Conservation (phyloP, 2,888 invertebrate genomes). For the Ormyrus nitidulus region DNA sequence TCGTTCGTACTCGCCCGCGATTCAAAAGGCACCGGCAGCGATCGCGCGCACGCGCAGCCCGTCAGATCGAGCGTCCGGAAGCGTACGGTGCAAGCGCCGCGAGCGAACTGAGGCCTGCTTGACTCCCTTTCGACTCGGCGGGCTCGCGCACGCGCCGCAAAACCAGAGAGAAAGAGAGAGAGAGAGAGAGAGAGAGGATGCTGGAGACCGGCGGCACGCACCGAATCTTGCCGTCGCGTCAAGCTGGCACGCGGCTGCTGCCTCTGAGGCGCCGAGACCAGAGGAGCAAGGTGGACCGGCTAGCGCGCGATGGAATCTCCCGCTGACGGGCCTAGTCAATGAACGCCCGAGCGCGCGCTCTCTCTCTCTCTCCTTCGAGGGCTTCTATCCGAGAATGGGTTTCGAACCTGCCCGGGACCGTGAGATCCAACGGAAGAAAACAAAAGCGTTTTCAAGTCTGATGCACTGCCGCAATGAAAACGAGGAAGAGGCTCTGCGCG, state of each 20-base stretch:
- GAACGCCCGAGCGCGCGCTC: background rate
- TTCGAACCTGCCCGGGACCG: too few species aligned
- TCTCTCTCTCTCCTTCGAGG: background rate
- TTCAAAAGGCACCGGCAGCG: background rate
- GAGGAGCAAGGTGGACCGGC: conserved; percentile 33
- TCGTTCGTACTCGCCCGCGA: conserved; percentile 16
- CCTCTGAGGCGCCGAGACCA: background rate
- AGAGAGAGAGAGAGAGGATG: background rate
- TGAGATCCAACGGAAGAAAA: too few species aligned
- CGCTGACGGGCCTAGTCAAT: background rate
- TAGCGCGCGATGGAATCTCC: background rate
- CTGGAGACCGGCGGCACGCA: conserved; percentile 1
- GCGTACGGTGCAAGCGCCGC: conserved; percentile 70
- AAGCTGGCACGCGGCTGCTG: conserved; percentile 20
- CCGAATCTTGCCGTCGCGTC: background rate
- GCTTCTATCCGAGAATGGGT: too few species aligned
- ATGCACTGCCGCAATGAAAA: too few species aligned
- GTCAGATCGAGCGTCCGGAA: conserved; percentile 14
- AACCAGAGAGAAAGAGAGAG: conserved; percentile 1
- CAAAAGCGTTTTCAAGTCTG: too few species aligned
- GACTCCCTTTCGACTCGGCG: background rate
- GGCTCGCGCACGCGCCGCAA: conserved; percentile 10
- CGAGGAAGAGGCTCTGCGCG: too few species aligned
- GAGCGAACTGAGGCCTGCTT: conserved; percentile 69
- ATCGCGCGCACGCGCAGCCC: background rate